These are phyloP conservation scores for Hippocampus abdominalis DNA, from an alignment of 2,113 vertebrate species.

Conservation along the genomic window DNA sequence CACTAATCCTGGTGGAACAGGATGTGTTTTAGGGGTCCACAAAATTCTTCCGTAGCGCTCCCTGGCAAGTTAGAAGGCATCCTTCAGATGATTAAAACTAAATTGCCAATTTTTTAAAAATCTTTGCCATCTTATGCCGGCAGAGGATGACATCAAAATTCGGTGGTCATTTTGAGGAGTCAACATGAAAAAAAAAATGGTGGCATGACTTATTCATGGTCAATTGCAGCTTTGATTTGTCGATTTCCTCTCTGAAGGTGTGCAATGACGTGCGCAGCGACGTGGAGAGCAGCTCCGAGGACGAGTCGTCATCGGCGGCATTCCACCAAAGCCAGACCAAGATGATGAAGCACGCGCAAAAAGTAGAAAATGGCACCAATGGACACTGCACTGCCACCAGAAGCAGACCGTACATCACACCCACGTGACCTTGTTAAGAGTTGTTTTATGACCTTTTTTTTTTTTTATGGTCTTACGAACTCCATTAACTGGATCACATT, in stretches of 20 bases:
- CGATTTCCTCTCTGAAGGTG: slow-evolving; percentile 69
- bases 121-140: too few relatives aligned
- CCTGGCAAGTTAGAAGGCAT: too few relatives aligned
- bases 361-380: slow-evolving; percentile 84
- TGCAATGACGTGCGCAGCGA: slow-evolving; percentile 94
- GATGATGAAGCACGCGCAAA: slow-evolving; percentile 58
- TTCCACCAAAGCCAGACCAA: slow-evolving; percentile 31
- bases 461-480: neutral
- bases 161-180: neutral
- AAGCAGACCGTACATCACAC: slow-evolving; percentile 74
- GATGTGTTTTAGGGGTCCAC: too few relatives aligned
- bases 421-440: slow-evolving; percentile 46
- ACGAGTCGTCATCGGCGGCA: slow-evolving; percentile 68
- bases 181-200: too few relatives aligned
- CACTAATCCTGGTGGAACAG: too few relatives aligned
- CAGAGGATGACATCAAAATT: neutral
- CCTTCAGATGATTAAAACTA: too few relatives aligned
- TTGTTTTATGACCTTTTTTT: neutral
- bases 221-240: neutral
- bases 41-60: too few relatives aligned
- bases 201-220: neutral
- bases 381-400: slow-evolving; percentile 73
- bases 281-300: slow-evolving; percentile 94
- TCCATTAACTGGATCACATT: slow-evolving; percentile 4
- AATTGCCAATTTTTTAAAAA: too few relatives aligned